A percentile compares a stretch with the other conserved stretches of the same genome.
Conservation (phyloP, 2,888 invertebrate genomes). For the Agriopis marginaria region DNA sequence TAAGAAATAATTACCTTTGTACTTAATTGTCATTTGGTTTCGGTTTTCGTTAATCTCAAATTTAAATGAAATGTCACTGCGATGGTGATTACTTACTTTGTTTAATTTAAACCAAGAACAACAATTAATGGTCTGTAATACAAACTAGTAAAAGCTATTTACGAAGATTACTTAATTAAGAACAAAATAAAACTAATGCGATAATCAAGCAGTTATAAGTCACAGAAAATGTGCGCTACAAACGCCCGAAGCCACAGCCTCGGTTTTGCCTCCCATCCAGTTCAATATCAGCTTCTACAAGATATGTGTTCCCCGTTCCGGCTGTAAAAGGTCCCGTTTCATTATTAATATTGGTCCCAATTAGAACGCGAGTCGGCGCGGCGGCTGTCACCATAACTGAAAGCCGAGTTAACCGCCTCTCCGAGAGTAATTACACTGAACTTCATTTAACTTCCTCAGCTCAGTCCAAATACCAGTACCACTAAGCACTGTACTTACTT, state of each 20-base stretch:
- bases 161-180: too few relatives aligned
- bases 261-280: constrained; percentile 15
- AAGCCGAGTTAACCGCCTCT: constrained; percentile 76
- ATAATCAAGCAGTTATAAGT: not conserved
- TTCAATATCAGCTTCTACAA: constrained; percentile 29
- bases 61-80: too few relatives aligned
- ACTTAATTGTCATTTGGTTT: too few relatives aligned
- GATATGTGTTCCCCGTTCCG: constrained; percentile 27
- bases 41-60: too few relatives aligned
- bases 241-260: constrained; percentile 19
- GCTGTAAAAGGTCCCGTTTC: constrained; percentile 47
- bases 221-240: constrained; percentile 5
- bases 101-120: too few relatives aligned
- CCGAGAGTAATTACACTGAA: constrained; percentile 82
- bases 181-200: not conserved
- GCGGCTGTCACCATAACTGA: constrained; percentile 72
- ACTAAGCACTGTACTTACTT: constrained; percentile 79
- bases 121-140: too few relatives aligned
- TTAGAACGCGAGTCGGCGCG: constrained; percentile 62
- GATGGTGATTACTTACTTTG: too few relatives aligned
- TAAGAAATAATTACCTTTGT: too few relatives aligned
- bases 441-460: constrained; percentile 83
- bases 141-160: too few relatives aligned
- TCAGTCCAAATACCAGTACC: constrained; percentile 78
- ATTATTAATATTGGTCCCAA: constrained; percentile 66